Base-by-base conservation (phyloP, 2,888 invertebrate species). In the Cataglyphis albicans region DNA sequence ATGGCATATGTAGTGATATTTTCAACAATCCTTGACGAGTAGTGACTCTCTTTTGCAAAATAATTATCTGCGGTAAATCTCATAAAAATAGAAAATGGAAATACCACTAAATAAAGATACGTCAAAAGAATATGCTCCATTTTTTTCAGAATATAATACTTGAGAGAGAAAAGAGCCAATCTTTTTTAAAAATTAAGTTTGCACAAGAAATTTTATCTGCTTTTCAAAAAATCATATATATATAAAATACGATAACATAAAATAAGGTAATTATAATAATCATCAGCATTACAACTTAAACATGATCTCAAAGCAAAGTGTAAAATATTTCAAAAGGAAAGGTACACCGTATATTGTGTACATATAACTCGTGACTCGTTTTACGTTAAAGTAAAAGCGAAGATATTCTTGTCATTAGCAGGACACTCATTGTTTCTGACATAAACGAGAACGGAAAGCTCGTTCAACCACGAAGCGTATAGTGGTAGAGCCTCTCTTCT, bases 361-460 rank as follows among this genome's bases (percentile, higher is more conserved):
- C 12, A 67, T 18, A 25, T 35, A 18, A 4, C 9, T 68, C 35
- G 52, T 55, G 38, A 76, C 25, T 55, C 41, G 25, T 29, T n/a
- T 25, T n/a, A 55, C 9, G n/a, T 76, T 38, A n/a, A 38, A 38
- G 38, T 29, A 80, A 83, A 81, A 35, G 35, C 32, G 32, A 73
- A 82, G 75, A 57, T 65, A 78, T 76, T 80, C 55, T 83, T 67
- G 81, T 73, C 81, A 55, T 82, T 80, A 76, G 52, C 32, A 41
- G 61, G 55, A 64, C 70, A 48, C 57, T 67, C 41, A 74, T 85
- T 84, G 57, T 63, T 65, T 63, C 78, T 75, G 65, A 70, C 80
- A 55, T 84, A 84, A 73, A 61, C 64, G 68, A 61, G 68, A 32
- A 76, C 82, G 80, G 81, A 83, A 81, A 82, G 68, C 72, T 38